phyloP scores from a whole-genome alignment of 1,140 invertebrate species.

The Zaprionus lachaisei region DNA sequence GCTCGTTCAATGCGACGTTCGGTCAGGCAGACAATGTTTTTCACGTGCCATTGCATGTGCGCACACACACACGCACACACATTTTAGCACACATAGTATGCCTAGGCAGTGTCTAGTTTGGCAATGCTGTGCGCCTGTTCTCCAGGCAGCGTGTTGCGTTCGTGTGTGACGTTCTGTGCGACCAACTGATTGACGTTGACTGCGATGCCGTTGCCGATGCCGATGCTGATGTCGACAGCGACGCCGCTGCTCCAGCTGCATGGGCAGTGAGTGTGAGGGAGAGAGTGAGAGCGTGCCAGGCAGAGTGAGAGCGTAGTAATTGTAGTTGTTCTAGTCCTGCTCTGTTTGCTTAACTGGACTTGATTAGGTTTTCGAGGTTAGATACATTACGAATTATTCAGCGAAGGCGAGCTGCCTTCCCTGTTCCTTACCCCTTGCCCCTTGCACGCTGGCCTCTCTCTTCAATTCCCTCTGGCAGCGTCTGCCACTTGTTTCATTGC shows the following conservation, averaged over 20 bases:
- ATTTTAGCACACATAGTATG: too few relatives aligned
- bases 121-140: constrained; percentile 70
- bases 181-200: constrained; percentile 56
- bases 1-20: constrained; percentile 43
- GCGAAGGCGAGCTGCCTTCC: constrained; percentile 27
- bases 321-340: constrained; percentile 51
- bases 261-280: background rate
- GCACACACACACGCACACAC: constrained; percentile 14
- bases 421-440: background rate
- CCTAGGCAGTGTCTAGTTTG: background rate
- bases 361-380: constrained; percentile 80
- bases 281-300: background rate
- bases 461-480: background rate
- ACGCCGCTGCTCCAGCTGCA: background rate
- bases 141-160: constrained; percentile 76
- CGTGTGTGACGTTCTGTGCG: constrained; percentile 83
- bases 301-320: constrained; percentile 44
- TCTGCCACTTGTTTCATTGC: constrained; percentile 57
- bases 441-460: too few relatives aligned
- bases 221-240: constrained; percentile 1
- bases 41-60: constrained; percentile 75
- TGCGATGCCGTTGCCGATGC: constrained; percentile 25
- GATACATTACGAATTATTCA: constrained; percentile 79
- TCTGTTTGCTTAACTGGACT: constrained; percentile 75
- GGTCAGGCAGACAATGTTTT: constrained; percentile 72